Evolutionary conservation across 1,140 invertebrate species (phyloP).

Genomic region (Bombus vancouverensis): DNA sequence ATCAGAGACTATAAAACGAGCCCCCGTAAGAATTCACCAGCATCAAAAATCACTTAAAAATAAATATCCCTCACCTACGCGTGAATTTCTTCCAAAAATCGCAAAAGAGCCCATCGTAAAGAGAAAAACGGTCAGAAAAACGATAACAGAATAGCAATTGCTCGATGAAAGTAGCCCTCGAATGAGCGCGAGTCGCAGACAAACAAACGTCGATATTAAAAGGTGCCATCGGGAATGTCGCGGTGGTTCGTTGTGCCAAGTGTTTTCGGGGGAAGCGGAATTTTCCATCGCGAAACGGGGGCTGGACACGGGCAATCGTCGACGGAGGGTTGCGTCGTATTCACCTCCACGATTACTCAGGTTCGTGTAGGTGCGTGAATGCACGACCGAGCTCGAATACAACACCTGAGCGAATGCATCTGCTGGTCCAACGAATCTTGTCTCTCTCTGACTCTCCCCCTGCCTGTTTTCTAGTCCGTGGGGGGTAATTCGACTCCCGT

Average conservation of each 20-base stretch:
- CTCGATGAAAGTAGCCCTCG: neutral
- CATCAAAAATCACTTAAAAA: neutral
- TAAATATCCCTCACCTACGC: neutral
- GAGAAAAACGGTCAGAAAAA: neutral
- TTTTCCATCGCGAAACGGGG: conserved; percentile 37
- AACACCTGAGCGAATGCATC: conserved; percentile 66
- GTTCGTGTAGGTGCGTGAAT: conserved; percentile 29
- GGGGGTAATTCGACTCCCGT: conserved; percentile 44
- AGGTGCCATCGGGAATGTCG: neutral
- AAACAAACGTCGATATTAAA: neutral
- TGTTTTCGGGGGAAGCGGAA: neutral
- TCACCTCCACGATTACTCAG: conserved; percentile 7
- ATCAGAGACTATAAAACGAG: no score
- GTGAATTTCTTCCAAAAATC: no score
- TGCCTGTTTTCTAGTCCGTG: neutral
- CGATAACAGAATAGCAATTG: neutral
- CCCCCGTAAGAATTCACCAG: no score
- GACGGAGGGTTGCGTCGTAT: conserved; percentile 14
- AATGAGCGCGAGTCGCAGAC: no score
- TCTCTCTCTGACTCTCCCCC: neutral
- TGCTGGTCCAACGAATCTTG: conserved; percentile 30
- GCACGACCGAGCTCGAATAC: conserved; percentile 57
- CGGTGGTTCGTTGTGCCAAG: neutral
- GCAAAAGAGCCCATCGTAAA: neutral
- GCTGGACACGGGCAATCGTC: conserved; percentile 45